These are phyloP conservation scores for Psittacula echo DNA, from an alignment of 2,797 vertebrate genomes.

Conservation along the genomic window DNA sequence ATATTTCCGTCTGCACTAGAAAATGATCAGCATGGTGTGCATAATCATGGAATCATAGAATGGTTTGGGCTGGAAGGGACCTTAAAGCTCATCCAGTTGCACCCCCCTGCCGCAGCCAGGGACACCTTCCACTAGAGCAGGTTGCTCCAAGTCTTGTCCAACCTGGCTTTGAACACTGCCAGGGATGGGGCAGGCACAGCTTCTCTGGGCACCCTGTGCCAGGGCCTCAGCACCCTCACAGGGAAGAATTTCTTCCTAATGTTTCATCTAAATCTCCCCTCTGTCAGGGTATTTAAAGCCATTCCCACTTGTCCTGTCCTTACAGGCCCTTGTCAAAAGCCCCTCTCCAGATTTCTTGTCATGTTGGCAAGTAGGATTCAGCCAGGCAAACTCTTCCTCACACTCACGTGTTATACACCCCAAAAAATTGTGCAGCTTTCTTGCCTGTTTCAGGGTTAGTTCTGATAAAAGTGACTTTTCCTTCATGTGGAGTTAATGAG, in stretches of 20 bases:
- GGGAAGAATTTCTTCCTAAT: neutral
- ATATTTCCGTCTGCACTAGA: neutral
- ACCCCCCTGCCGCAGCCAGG: fast-evolving
- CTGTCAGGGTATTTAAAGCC: neutral
- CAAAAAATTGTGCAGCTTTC: neutral
- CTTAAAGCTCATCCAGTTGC: neutral
- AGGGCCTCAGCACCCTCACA: neutral
- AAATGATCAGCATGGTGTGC: neutral
- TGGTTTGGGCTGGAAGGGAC: neutral
- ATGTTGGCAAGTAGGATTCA: neutral
- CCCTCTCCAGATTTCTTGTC: neutral
- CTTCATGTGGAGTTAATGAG: neutral
- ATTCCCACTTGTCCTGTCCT: neutral
- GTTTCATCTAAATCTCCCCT: neutral
- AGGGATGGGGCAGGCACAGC: neutral
- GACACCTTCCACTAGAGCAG: neutral
- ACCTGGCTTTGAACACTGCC: neutral
- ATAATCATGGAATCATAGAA: neutral
- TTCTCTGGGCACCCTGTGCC: neutral
- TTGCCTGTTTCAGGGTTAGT: neutral
- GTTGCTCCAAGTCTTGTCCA: neutral
- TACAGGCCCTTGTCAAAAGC: neutral
- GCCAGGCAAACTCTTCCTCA: neutral
- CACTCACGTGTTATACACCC: neutral
- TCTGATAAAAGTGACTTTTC: neutral